Evolutionary conservation across 2,888 invertebrate species (phyloP).

Genomic region (Plemyria rubiginata): DNA sequence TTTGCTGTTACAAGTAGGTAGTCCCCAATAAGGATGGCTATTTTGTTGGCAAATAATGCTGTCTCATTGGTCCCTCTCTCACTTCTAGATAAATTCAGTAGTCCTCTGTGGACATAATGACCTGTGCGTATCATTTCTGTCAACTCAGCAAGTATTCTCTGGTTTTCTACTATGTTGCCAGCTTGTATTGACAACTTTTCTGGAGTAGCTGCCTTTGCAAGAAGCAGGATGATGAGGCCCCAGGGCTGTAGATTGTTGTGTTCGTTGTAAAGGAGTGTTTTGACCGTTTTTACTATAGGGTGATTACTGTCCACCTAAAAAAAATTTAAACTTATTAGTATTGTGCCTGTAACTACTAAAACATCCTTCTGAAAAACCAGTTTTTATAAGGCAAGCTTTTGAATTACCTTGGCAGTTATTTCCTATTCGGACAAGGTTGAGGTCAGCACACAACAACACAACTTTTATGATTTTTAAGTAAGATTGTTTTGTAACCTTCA

Average conservation of each 20-base stretch:
- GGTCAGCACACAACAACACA: constrained; percentile 28
- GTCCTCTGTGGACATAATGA: constrained; percentile 90
- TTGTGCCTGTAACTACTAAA: background rate
- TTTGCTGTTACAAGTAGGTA: constrained; percentile 93
- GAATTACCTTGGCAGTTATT: constrained; percentile 22
- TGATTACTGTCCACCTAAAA: constrained; percentile 75
- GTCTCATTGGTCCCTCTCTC: constrained; percentile 85
- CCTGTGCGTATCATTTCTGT: constrained; percentile 96
- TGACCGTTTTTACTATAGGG: constrained; percentile 74
- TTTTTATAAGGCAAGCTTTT: background rate
- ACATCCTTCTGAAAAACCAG: background rate
- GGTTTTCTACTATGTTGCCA: constrained; percentile 83
- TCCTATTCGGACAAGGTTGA: constrained; percentile 27
- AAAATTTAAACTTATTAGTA: constrained; percentile 1
- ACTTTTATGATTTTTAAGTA: constrained; percentile 2
- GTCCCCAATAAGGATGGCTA: constrained; percentile 94
- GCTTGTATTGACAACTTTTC: constrained; percentile 66
- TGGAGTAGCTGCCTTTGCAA: constrained; percentile 70
- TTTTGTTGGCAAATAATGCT: constrained; percentile 94
- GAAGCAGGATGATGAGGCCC: constrained; percentile 69
- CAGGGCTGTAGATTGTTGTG: constrained; percentile 78
- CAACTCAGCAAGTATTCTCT: constrained; percentile 85
- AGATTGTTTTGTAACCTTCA: constrained; percentile 20
- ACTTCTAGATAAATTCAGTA: constrained; percentile 75
- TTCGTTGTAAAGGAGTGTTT: constrained; percentile 73